phyloP scores from a whole-genome alignment of 2,797 vertebrate species.

The Eidolon dupreanum region DNA sequence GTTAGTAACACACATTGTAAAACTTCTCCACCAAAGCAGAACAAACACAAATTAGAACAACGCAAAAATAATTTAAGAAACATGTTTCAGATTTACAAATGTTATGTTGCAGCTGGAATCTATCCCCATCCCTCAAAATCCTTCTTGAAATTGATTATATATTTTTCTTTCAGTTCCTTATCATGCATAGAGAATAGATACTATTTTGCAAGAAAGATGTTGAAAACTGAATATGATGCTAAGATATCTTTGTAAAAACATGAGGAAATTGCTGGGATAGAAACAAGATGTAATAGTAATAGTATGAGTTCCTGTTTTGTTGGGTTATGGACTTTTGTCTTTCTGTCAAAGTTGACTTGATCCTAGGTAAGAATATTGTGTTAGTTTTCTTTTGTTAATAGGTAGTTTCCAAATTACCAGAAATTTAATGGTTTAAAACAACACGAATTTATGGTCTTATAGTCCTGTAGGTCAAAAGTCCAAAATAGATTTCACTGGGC shows the following conservation, averaged over 20 bases:
- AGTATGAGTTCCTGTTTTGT: neutral
- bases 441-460: neutral
- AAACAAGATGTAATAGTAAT: neutral
- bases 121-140: neutral
- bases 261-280: neutral
- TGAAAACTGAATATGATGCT: neutral
- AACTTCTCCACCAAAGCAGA: neutral
- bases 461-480: neutral
- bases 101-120: neutral
- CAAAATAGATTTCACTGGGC: neutral
- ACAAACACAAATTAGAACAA: neutral
- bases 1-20: neutral
- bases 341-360: neutral
- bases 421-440: neutral
- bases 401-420: neutral
- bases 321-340: neutral
- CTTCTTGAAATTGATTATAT: neutral
- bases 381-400: neutral
- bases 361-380: neutral
- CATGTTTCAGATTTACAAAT: neutral
- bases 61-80: neutral
- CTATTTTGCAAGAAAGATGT: conserved; percentile 1
- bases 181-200: neutral
- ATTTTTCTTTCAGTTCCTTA: neutral
- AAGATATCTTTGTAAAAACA: neutral